Conservation (phyloP, 2,797 vertebrate species). For the Poecilia picta region DNA sequence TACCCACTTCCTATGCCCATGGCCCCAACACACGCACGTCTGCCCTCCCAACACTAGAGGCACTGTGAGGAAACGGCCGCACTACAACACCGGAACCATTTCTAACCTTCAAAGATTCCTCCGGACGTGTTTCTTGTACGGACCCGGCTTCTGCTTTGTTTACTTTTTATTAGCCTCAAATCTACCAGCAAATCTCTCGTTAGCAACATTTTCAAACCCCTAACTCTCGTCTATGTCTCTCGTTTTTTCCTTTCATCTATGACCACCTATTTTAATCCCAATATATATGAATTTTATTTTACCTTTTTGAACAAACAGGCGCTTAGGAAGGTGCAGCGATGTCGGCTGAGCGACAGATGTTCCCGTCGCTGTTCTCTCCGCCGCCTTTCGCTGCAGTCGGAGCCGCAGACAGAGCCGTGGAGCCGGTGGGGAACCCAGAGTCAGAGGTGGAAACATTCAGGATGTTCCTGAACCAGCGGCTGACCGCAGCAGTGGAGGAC, state of each 20-base stretch:
- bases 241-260: too few species aligned
- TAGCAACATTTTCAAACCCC: accelerated
- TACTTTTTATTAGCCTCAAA: not conserved
- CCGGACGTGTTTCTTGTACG: not conserved
- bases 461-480: constrained; percentile 31
- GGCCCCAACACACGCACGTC: not conserved
- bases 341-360: constrained; percentile 10
- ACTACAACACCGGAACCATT: constrained; percentile 15
- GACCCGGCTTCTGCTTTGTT: constrained; percentile 4
- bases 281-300: not conserved
- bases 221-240: accelerated
- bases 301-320: not conserved
- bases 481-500: constrained; percentile 47
- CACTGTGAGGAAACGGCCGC: not conserved
- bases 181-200: accelerated
- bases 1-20: not conserved
- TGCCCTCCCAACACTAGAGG: not conserved
- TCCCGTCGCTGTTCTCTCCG: not conserved
- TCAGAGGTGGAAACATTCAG: constrained; percentile 29
- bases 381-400: not conserved
- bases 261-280: not conserved
- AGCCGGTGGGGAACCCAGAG: not conserved
- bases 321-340: not conserved
- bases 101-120: not conserved
- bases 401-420: not conserved